Base-by-base conservation (phyloP, 1,140 invertebrate species). In the Zaprionus ornatus region DNA sequence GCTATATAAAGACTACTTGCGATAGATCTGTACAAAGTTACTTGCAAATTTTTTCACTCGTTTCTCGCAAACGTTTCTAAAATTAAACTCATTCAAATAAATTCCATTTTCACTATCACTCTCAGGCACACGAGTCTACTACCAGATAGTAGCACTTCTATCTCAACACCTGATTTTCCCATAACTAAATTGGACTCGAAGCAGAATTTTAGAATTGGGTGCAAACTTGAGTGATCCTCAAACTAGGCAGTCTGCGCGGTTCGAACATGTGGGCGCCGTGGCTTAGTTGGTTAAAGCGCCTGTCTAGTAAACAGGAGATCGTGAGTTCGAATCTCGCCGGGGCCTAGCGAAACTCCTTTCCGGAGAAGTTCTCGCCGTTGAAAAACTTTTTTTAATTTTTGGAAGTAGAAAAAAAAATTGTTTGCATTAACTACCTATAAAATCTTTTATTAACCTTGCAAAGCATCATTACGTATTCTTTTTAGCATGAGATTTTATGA, bases 231-330 rank as follows among this genome's bases (percentile, higher is more conserved):
- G 4, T 27, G 71, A 68, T 74, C 65, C 32, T 69, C 37, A 74
- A 69, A 17, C 0, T 29, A n/a, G 3, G 32, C 10, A 5, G 21
- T 40, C 3, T 10, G 57, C 23, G n/a, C 0, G 1, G 0, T 0
- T 0, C 0, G 0, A 0, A n/a, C 0, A 29, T 62, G 50, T 62
- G 23, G 93, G 93, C 94, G 93, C 93, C 93, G 93, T 94, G 93
- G 94, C 93, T 94, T 94, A 94, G 93, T 94, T 94, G 93, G 94
- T 94, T 94, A 94, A 94, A 94, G 94, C 94, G 93, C 93, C 93
- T 94, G 93, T 94, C 94, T 94, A 94, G 93, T 94, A 93, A 93
- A 93, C 93, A 94, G 92, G 93, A 94, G 93, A 93, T 94, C 93
- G 93, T 82, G 93, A 92, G 93, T 93, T 94, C 93, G 93, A 93